Percentiles rank a stretch among this genome's conserved stretches.
These are phyloP conservation scores for Promerops cafer DNA, from an alignment of 2,113 vertebrate species.

Conservation along the genomic window DNA sequence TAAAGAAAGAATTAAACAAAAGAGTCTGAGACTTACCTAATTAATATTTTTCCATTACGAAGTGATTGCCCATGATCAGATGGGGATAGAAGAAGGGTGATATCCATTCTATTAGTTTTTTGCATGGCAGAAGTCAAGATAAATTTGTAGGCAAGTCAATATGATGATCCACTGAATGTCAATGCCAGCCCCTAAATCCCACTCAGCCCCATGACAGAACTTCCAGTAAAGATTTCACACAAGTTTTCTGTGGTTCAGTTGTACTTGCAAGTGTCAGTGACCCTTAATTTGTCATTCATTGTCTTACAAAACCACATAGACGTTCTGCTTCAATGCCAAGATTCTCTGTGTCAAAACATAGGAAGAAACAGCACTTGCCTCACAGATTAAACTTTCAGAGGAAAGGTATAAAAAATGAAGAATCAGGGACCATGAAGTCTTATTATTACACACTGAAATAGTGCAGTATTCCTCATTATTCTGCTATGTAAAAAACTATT, in stretches of 20 bases:
- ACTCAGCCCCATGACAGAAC: not conserved
- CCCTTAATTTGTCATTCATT: not conserved
- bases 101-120: not conserved
- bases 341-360: not conserved
- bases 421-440: not conserved
- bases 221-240: not conserved
- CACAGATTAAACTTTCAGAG: not conserved
- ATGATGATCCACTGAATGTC: not conserved
- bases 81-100: not conserved
- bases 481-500: not conserved
- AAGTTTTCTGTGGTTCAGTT: not conserved
- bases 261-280: not conserved
- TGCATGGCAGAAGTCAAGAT: not conserved
- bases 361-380: not conserved
- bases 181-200: not conserved
- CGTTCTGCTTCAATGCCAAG: not conserved
- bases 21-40: not conserved
- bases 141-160: not conserved
- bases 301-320: fast-evolving
- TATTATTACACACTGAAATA: not conserved
- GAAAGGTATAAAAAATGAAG: not conserved
- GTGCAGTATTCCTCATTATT: not conserved
- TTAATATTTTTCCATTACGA: not conserved
- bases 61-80: not conserved
- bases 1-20: not conserved